Evolutionary conservation across 2,797 vertebrate species (phyloP).

Genomic region (Cyprinella venusta): DNA sequence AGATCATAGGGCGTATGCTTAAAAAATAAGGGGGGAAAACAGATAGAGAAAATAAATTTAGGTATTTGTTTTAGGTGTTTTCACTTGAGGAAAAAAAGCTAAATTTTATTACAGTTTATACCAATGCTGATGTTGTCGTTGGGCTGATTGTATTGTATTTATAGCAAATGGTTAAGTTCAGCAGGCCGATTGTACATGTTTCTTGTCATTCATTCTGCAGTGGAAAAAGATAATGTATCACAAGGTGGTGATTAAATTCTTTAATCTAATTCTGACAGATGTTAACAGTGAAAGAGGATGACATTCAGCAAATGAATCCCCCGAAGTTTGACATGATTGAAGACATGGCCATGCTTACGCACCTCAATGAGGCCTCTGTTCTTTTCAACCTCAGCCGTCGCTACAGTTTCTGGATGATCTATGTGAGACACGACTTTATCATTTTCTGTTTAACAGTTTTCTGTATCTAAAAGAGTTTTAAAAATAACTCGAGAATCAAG

Average conservation of each 20-base stretch:
- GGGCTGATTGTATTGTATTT: background rate
- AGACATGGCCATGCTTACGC: slow-evolving; percentile 93
- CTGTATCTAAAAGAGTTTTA: background rate
- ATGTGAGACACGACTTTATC: slow-evolving; percentile 75
- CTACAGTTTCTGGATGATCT: slow-evolving; percentile 95
- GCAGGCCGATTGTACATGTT: background rate
- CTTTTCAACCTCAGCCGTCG: slow-evolving; percentile 88
- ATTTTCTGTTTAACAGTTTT: slow-evolving; percentile 18
- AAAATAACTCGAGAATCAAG: background rate
- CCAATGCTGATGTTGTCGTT: background rate
- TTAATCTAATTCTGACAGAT: slow-evolving; percentile 71
- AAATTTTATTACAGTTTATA: too few species aligned
- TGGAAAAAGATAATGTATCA: background rate
- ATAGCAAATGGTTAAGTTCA: background rate
- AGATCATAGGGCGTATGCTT: background rate
- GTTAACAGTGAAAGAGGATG: slow-evolving; percentile 80
- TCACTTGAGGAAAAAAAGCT: too few species aligned
- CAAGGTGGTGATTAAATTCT: background rate
- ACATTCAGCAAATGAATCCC: slow-evolving; percentile 89
- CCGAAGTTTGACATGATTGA: slow-evolving; percentile 91
- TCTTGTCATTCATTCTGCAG: background rate
- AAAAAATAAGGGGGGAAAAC: too few species aligned
- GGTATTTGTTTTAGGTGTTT: background rate
- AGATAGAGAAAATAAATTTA: too few species aligned
- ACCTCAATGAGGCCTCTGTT: slow-evolving; percentile 90